phyloP scores from a whole-genome alignment of 1,140 invertebrate genomes.

The Drosophila ohnishii region DNA sequence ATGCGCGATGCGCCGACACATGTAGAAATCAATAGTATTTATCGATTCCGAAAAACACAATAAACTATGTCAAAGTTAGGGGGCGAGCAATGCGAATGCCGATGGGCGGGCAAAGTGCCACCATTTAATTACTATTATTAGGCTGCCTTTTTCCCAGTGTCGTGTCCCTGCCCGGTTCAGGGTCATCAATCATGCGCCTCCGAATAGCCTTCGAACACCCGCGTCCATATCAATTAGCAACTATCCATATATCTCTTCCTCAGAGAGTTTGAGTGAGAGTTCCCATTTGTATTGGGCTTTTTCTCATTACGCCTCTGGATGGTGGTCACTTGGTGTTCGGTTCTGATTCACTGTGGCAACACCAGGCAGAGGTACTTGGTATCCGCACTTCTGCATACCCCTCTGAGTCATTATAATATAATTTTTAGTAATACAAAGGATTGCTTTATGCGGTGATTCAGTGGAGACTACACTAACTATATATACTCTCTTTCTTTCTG shows the following conservation, averaged over 20 bases:
- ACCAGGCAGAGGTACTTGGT: not conserved
- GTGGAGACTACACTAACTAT: too few species aligned
- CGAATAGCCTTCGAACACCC: constrained; percentile 22
- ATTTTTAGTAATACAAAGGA: not conserved
- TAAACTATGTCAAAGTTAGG: constrained; percentile 76
- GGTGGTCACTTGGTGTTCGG: constrained; percentile 31
- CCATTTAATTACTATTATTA: constrained; percentile 72
- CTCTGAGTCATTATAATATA: not conserved
- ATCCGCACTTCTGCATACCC: constrained; percentile 18
- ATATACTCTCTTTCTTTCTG: not conserved
- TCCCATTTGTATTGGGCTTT: constrained; percentile 33
- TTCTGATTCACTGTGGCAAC: constrained; percentile 33
- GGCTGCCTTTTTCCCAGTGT: constrained; percentile 22
- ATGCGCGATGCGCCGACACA: constrained; percentile 52
- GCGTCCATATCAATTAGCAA: constrained; percentile 47
- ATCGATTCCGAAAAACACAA: constrained; percentile 54
- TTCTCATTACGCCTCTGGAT: constrained; percentile 43
- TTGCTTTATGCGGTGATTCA: not conserved
- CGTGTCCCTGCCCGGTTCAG: constrained; percentile 21
- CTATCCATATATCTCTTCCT: constrained; percentile 40
- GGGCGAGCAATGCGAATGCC: constrained; percentile 61
- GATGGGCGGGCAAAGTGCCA: constrained; percentile 44
- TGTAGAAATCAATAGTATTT: constrained; percentile 64
- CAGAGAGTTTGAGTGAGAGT: constrained; percentile 13
- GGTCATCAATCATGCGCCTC: constrained; percentile 62